Evolutionary conservation across 2,113 vertebrate genomes (phyloP), one percentile per base, ranked within the genome.

Genomic region (Serinus canaria): DNA sequence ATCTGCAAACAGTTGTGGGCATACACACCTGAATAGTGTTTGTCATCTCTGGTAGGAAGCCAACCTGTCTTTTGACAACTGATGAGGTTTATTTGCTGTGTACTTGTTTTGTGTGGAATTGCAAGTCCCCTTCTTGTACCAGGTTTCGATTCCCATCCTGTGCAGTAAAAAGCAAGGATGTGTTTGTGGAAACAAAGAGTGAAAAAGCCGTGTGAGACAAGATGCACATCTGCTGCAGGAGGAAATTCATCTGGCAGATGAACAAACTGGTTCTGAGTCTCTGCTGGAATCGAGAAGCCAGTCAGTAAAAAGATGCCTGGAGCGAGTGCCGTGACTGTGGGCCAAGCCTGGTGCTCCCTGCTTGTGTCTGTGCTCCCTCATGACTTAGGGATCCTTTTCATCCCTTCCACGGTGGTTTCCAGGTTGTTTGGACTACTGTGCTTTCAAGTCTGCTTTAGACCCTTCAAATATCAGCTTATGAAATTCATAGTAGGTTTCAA

Each of bases 401-500:
- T 67, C 25, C 2, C 0, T 35, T 14, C 16, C 15, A 1, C 1
- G 1, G 56, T 43, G 9, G 12, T 52, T 75, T 84, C 37, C 44
- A 2, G 17, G 11, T 43, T 67, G 35, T 41, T 53, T 35, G 60
- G 55, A 9, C 22, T 55, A 0, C 44, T 59, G 35, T n/a, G 58
- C 73, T 92, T 89, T 67, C 23, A 68, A 58, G 44, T 52, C 50
- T 66, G 50, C 30, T 44, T 53, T 67, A 60, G 73, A 8, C 31
- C 27, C 22, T 78, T 83, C 73, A 31, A 31, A 81, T 49, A 11
- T 0, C 14, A 41, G 37, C 27, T 60, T 76, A 50, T 63, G 68
- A 83, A 90, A 91, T 89, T 84, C 52, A 17, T 23, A 39, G 55
- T 68, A 72, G 64, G 49, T 93, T 93, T 95, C 55, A 56, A 59